Conservation (phyloP, 1,140 invertebrate species). For the Drosophila pseudoobscura region DNA sequence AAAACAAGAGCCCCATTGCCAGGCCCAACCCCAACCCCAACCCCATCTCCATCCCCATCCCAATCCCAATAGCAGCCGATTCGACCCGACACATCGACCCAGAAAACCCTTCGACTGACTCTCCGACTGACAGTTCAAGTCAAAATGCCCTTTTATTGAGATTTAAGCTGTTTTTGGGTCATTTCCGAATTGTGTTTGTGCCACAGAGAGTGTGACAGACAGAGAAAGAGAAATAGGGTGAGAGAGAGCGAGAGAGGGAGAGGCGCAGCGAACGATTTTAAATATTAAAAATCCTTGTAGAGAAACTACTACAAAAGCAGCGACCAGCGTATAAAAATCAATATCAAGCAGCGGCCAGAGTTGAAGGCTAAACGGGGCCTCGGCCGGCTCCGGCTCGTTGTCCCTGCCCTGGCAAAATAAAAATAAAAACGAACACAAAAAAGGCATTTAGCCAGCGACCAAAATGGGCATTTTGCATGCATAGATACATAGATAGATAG, state of each 20-base stretch:
- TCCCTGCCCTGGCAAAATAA: slow-evolving; percentile 19
- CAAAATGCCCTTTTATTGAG: slow-evolving; percentile 74
- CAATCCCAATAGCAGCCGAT: slow-evolving; percentile 21
- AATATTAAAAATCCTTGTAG: slow-evolving; percentile 74
- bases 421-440: slow-evolving; percentile 24
- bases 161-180: slow-evolving; percentile 78
- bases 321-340: slow-evolving; percentile 49
- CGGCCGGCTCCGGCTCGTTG: too few species aligned
- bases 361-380: slow-evolving; percentile 64
- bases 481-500: slow-evolving; percentile 49
- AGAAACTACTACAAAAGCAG: slow-evolving; percentile 37
- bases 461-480: slow-evolving; percentile 52
- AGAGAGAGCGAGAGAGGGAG: slow-evolving; percentile 1
- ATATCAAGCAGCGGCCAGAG: slow-evolving; percentile 64
- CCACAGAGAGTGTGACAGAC: slow-evolving; percentile 24
- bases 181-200: slow-evolving; percentile 76
- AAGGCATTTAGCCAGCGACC: slow-evolving; percentile 40
- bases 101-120: slow-evolving; percentile 41
- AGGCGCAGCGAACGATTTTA: slow-evolving; percentile 35
- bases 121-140: slow-evolving; percentile 68
- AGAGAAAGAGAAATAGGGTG: not conserved
- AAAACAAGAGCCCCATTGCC: slow-evolving; percentile 35
- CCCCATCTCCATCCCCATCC: not conserved
- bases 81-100: slow-evolving; percentile 49
- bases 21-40: not conserved